A percentile compares a stretch with the other conserved stretches of the same genome.
Conservation (phyloP, 2,797 vertebrate genomes). For the Morelia viridis region DNA sequence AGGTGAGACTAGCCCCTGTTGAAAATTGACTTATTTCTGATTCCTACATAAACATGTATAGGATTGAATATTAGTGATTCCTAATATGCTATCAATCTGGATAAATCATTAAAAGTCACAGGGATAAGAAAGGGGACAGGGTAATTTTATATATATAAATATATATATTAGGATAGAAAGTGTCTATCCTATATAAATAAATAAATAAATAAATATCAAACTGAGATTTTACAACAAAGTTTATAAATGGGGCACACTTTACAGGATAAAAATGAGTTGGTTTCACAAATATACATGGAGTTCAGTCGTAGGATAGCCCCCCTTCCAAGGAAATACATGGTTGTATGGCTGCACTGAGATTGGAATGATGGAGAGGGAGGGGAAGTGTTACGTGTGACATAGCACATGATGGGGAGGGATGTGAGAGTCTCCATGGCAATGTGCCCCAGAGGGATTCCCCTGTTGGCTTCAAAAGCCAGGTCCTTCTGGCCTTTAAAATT, state of each 20-base stretch:
- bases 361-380: background rate
- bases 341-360: background rate
- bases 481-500: background rate
- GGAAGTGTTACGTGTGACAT: background rate
- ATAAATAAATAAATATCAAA: too few species aligned
- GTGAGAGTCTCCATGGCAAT: background rate
- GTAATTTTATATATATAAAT: too few species aligned
- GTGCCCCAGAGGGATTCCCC: constrained; percentile 28
- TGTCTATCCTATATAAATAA: too few species aligned
- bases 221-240: background rate
- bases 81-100: background rate
- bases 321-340: background rate
- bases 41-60: background rate
- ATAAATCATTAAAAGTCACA: background rate
- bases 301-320: background rate
- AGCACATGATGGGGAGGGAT: background rate
- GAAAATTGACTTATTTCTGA: background rate
- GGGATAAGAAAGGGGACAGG: background rate
- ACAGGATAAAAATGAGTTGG: background rate
- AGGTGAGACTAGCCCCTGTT: background rate
- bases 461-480: constrained; percentile 4
- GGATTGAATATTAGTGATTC: background rate
- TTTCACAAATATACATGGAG: background rate
- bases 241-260: background rate
- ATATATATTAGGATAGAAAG: too few species aligned